Percentiles rank a stretch among this genome's conserved stretches.
Conservation (phyloP, 2,888 invertebrate genomes). For the Lasius fuliginosus region DNA sequence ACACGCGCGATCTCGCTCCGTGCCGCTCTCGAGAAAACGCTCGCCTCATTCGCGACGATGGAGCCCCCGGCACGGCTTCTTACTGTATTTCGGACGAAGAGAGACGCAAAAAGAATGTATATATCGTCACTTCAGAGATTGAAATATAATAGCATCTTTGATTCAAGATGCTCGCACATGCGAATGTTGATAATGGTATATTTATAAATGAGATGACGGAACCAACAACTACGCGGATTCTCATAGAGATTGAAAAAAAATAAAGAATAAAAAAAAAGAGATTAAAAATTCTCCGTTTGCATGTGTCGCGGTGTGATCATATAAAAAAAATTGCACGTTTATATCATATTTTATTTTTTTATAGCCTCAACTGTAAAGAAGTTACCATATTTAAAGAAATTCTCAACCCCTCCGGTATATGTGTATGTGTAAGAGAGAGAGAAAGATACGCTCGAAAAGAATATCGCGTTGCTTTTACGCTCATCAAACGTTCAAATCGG, state of each 20-base stretch:
- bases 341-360: neutral
- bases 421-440: no score
- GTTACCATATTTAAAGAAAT: neutral
- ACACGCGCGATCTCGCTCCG: conserved; percentile 66
- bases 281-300: neutral
- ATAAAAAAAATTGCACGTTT: neutral
- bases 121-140: neutral
- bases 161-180: neutral
- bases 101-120: neutral
- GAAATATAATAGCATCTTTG: neutral
- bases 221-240: neutral
- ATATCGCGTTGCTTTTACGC: neutral
- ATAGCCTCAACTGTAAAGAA: neutral
- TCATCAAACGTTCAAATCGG: neutral
- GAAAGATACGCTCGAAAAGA: neutral
- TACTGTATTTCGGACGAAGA: conserved; percentile 16
- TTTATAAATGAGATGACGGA: conserved; percentile 29
- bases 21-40: conserved; percentile 70
- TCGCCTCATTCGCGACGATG: conserved; percentile 41
- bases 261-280: neutral
- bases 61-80: neutral
- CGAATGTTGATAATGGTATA: neutral
- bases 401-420: neutral
- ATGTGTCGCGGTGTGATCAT: neutral
- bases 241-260: neutral